A percentile compares a stretch with the other conserved stretches of the same genome.
phyloP scores from a whole-genome alignment of 2,113 vertebrate species.

The Phaetusa simplex region DNA sequence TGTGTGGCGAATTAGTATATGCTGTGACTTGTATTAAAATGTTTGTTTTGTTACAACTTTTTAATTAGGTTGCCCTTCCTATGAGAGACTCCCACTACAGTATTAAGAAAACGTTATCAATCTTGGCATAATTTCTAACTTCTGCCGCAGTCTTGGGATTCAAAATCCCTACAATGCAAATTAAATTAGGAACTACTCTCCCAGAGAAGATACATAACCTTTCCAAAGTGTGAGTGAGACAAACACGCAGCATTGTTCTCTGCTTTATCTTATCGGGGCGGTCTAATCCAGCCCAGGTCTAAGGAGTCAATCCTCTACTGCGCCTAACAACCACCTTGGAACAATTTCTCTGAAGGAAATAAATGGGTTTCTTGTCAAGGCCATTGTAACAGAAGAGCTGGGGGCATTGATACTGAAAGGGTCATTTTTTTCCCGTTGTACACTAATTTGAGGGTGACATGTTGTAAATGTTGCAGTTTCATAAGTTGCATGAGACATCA shows the following conservation, averaged over 20 bases:
- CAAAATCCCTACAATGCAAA: constrained; percentile 17
- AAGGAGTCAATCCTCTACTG: neutral
- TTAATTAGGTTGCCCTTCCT: constrained; percentile 24
- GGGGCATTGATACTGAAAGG: constrained; percentile 45
- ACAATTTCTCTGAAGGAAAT: constrained; percentile 23
- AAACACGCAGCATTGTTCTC: neutral
- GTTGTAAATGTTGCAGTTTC: constrained; percentile 52
- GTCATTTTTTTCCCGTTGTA: constrained; percentile 55
- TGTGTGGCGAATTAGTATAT: neutral
- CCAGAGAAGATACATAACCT: neutral
- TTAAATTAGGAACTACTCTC: neutral
- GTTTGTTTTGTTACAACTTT: constrained; percentile 32
- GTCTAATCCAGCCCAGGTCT: neutral
- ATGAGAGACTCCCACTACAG: neutral
- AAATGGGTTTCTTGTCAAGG: constrained; percentile 49
- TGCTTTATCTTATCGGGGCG: neutral
- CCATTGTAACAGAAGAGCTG: constrained; percentile 48
- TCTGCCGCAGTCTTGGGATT: neutral
- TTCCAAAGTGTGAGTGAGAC: neutral
- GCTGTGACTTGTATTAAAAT: neutral
- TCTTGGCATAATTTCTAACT: neutral
- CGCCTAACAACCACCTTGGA: neutral
- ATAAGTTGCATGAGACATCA: constrained; percentile 17
- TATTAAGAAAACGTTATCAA: neutral
- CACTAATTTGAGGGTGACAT: constrained; percentile 45